Percentiles rank a stretch among this genome's conserved stretches.
Conservation (phyloP, 1,140 invertebrate genomes). For the Alviniconcha marisindica region DNA sequence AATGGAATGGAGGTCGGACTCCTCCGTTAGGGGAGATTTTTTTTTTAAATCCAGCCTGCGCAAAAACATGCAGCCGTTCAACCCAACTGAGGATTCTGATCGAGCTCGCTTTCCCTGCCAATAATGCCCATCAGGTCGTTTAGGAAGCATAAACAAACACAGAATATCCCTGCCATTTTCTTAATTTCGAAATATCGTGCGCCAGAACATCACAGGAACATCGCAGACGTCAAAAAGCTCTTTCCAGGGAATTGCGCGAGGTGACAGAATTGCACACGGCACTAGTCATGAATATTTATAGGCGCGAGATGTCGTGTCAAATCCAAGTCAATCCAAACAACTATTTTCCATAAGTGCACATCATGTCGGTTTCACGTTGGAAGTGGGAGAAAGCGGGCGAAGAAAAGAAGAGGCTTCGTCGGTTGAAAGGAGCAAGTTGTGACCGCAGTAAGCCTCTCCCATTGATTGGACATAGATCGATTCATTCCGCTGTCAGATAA, state of each 20-base stretch:
- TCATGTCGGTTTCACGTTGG: conserved; percentile 31
- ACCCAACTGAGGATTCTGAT: not conserved
- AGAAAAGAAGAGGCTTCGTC: not conserved
- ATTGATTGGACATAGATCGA: not conserved
- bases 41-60: no score
- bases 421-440: not conserved
- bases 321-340: conserved; percentile 40
- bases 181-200: conserved; percentile 24
- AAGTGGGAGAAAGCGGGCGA: not conserved
- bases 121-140: not conserved
- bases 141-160: not conserved
- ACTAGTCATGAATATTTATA: conserved; percentile 27
- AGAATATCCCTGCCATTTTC: conserved; percentile 8
- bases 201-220: conserved; percentile 9
- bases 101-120: not conserved
- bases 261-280: conserved; percentile 19
- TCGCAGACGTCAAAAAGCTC: not conserved
- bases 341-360: conserved; percentile 34
- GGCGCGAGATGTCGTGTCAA: conserved; percentile 36
- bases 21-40: no score
- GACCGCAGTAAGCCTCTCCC: not conserved
- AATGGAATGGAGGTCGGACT: no score
- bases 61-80: not conserved
- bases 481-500: not conserved
- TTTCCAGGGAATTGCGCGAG: not conserved